phyloP scores from a whole-genome alignment of 2,797 vertebrate species.

The Ptychadena robeensis region DNA sequence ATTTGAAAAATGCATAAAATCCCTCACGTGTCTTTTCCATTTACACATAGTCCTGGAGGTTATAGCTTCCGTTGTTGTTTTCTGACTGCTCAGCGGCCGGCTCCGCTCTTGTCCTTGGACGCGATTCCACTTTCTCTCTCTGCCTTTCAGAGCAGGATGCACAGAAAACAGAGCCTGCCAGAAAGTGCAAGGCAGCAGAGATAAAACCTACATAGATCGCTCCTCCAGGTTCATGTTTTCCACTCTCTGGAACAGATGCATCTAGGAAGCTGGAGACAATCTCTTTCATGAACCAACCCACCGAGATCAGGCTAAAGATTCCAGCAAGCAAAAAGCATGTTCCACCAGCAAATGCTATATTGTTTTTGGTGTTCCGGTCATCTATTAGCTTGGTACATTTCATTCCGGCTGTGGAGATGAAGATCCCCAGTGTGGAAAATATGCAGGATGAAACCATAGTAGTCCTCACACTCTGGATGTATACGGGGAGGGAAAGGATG shows the following conservation, averaged over 20 bases:
- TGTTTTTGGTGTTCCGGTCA: constrained; percentile 80
- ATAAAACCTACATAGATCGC: constrained; percentile 88
- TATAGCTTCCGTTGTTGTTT: constrained; percentile 66
- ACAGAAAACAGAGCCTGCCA: constrained; percentile 86
- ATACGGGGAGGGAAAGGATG: constrained; percentile 80
- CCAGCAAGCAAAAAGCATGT: constrained; percentile 84
- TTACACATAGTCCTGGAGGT: constrained; percentile 78
- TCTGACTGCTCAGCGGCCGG: constrained; percentile 57
- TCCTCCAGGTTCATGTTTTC: constrained; percentile 87
- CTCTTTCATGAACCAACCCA: constrained; percentile 89
- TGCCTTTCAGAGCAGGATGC: constrained; percentile 79
- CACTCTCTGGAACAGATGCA: constrained; percentile 82
- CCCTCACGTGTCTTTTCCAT: constrained; percentile 25
- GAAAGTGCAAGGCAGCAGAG: constrained; percentile 84
- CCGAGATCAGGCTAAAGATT: constrained; percentile 81
- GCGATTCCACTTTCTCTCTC: constrained; percentile 67
- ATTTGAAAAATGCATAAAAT: too few relatives aligned
- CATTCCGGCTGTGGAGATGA: constrained; percentile 84
- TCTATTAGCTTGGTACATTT: constrained; percentile 90
- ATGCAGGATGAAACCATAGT: constrained; percentile 89
- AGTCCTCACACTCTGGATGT: constrained; percentile 84
- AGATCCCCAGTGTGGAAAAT: constrained; percentile 82
- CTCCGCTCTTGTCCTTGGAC: constrained; percentile 70
- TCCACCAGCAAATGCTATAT: constrained; percentile 84
- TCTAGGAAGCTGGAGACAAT: constrained; percentile 85